Conservation (phyloP, 2,113 vertebrate genomes). For the Abramis brama region DNA sequence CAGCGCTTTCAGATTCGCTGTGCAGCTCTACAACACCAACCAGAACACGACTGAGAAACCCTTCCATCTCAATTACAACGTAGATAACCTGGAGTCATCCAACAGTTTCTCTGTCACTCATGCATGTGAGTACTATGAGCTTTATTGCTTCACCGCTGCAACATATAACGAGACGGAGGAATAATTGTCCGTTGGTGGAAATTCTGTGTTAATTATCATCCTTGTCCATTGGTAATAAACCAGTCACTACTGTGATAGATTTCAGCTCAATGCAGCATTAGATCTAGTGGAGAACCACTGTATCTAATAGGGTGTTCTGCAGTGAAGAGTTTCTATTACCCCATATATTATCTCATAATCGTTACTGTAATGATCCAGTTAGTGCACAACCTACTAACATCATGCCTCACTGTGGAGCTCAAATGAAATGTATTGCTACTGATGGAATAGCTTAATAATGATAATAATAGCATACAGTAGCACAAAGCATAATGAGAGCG, state of each 20-base stretch:
- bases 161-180: neutral
- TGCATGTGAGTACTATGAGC: conserved; percentile 89
- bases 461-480: neutral
- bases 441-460: neutral
- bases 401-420: neutral
- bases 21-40: conserved; percentile 99
- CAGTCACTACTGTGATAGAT: conserved; percentile 10
- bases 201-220: neutral
- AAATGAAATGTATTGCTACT: neutral
- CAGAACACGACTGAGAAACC: conserved; percentile 98
- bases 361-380: conserved; percentile 46
- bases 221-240: neutral
- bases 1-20: conserved; percentile 98
- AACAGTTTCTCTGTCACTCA: conserved; percentile 99
- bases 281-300: neutral
- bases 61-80: conserved; percentile 98
- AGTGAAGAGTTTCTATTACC: conserved; percentile 33
- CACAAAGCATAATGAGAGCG: neutral
- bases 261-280: neutral
- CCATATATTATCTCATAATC: conserved; percentile 46
- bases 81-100: conserved; percentile 98
- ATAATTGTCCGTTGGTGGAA: neutral
- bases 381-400: neutral
- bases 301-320: neutral
- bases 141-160: conserved; percentile 43